phyloP scores from a whole-genome alignment of 2,888 invertebrate species.

The Cyclophora punctaria region DNA sequence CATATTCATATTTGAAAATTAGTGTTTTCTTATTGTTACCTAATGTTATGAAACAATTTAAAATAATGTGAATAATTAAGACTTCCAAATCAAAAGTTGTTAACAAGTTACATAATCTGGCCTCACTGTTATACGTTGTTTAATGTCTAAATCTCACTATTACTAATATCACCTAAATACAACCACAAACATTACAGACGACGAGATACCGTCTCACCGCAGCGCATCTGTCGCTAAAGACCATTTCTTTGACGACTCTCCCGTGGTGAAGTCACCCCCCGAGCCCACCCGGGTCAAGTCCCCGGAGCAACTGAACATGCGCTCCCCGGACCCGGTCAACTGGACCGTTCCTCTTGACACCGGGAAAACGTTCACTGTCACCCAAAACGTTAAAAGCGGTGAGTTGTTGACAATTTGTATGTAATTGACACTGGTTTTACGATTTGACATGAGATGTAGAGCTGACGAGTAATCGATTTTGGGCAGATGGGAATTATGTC shows the following conservation, averaged over 20 bases:
- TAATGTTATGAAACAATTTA: too few species aligned
- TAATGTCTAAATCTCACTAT: too few species aligned
- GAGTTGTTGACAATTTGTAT: conserved; percentile 36
- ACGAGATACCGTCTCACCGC: conserved; percentile 64
- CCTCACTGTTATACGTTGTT: too few species aligned
- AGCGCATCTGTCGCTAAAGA: conserved; percentile 71
- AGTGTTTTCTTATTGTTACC: too few species aligned
- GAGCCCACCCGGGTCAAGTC: conserved; percentile 95
- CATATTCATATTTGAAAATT: too few species aligned
- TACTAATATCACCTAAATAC: too few species aligned
- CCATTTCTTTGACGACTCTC: conserved; percentile 70
- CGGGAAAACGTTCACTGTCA: conserved; percentile 94
- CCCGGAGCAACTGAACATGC: conserved; percentile 93
- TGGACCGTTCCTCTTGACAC: conserved; percentile 96
- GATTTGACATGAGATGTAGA: conserved; percentile 1
- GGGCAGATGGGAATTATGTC: conserved; percentile 1
- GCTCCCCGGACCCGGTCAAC: conserved; percentile 94
- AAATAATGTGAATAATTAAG: too few species aligned
- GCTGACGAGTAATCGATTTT: background rate
- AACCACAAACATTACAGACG: conserved; percentile 41
- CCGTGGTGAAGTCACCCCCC: conserved; percentile 91
- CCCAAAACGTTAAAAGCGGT: conserved; percentile 87
- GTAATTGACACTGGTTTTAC: conserved; percentile 12
- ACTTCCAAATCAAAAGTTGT: too few species aligned
- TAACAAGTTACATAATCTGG: too few species aligned